phyloP scores from a whole-genome alignment of 2,888 invertebrate species.

The Unio pictorum region DNA sequence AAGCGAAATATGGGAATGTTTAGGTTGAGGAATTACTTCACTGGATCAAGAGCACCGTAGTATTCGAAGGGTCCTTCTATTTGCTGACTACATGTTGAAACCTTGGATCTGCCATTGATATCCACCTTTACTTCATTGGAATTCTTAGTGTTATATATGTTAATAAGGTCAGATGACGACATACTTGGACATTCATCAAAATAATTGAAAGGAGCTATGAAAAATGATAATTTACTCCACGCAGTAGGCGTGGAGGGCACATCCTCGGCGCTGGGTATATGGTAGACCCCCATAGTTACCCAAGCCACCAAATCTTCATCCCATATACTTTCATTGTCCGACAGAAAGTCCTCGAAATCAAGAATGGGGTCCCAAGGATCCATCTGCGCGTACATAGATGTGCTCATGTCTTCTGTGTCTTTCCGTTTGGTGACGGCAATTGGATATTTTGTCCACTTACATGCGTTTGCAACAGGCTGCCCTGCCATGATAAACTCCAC shows the following conservation, averaged over 20 bases:
- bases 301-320: conserved; percentile 64
- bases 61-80: too few species aligned
- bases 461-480: conserved; percentile 26
- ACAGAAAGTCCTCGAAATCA: conserved; percentile 47
- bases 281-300: conserved; percentile 59
- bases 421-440: conserved; percentile 55
- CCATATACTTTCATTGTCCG: conserved; percentile 49
- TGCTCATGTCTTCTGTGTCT: conserved; percentile 48
- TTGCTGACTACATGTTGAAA: too few species aligned
- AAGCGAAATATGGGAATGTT: too few species aligned
- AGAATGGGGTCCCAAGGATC: conserved; percentile 52
- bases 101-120: too few species aligned
- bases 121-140: too few species aligned
- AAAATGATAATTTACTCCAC: conserved; percentile 50
- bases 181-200: conserved; percentile 56
- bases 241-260: conserved; percentile 61
- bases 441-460: conserved; percentile 53
- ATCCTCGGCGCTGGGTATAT: conserved; percentile 64
- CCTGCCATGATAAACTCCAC: conserved; percentile 41
- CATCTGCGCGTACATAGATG: conserved; percentile 51
- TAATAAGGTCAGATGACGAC: conserved; percentile 45
- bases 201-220: conserved; percentile 61
- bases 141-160: too few species aligned
- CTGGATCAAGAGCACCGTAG: too few species aligned
- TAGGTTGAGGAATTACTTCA: too few species aligned